Evolutionary conservation across 2,888 invertebrate species (phyloP).

Genomic region (Zaprionus bogoriensis): DNA sequence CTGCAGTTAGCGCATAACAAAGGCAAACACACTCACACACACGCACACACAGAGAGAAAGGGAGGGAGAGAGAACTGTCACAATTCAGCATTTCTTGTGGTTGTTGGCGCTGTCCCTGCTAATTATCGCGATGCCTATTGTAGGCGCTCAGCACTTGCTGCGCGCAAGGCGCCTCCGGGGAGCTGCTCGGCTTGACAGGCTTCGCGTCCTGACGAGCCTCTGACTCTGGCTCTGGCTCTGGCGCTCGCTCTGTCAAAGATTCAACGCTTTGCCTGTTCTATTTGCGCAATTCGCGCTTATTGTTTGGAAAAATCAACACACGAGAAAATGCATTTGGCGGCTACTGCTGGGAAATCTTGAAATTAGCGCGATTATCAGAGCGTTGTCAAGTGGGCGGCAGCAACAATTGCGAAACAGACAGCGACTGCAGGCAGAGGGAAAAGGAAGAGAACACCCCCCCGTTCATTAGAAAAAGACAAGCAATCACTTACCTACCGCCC

Average conservation of each 20-base stretch:
- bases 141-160: conserved; percentile 23
- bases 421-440: conserved; percentile 15
- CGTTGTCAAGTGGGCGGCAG: conserved; percentile 66
- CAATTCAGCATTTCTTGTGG: conserved; percentile 43
- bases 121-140: conserved; percentile 34
- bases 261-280: conserved; percentile 46
- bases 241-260: conserved; percentile 28
- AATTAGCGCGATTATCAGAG: conserved; percentile 82
- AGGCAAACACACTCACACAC: conserved; percentile 18
- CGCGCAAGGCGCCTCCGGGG: conserved; percentile 75
- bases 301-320: conserved; percentile 75
- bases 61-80: conserved; percentile 25
- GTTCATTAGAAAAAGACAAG: conserved; percentile 69
- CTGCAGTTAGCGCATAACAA: conserved; percentile 29
- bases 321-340: conserved; percentile 67
- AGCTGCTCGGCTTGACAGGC: conserved; percentile 53
- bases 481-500: conserved; percentile 66
- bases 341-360: conserved; percentile 81
- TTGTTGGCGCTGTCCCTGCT: not conserved
- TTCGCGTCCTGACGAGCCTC: no score
- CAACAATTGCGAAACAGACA: conserved; percentile 48
- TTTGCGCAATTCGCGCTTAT: conserved; percentile 76
- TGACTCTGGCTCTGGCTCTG: conserved; percentile 8
- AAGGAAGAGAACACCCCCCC: conserved; percentile 22
- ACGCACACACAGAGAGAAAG: conserved; percentile 8